These are phyloP conservation scores for Phthorimaea operculella DNA, from an alignment of 1,140 invertebrate species.

Conservation along the genomic window DNA sequence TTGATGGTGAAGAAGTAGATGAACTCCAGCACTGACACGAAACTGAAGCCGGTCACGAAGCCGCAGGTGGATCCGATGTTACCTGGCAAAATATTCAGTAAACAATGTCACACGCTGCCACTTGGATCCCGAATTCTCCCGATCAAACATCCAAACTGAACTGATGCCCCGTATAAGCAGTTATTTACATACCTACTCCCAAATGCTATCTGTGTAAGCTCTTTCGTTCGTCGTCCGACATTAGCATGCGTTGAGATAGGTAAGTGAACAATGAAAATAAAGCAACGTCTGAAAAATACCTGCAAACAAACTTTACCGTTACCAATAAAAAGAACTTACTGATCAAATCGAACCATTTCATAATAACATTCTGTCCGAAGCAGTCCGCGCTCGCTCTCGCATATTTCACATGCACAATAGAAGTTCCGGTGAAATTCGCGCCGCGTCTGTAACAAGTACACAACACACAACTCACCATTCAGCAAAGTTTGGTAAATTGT, in stretches of 20 bases:
- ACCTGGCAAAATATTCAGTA: constrained; percentile 48
- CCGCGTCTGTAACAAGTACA: constrained; percentile 45
- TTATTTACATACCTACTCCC: no score
- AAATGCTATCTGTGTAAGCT: no score
- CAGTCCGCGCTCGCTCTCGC: constrained; percentile 49
- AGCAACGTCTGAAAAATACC: no score
- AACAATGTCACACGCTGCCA: no score
- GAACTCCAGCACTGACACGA: constrained; percentile 70
- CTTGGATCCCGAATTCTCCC: no score
- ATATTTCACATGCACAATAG: constrained; percentile 59
- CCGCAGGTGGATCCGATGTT: constrained; percentile 72
- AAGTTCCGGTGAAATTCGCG: constrained; percentile 55
- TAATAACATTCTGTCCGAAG: constrained; percentile 60
- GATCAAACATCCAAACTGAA: no score
- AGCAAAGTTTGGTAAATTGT: neutral
- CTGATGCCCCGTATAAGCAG: no score
- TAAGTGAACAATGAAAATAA: no score
- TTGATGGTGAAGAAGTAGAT: constrained; percentile 67
- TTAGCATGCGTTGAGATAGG: no score
- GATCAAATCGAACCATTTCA: constrained; percentile 65
- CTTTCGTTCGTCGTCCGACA: no score
- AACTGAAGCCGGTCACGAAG: constrained; percentile 72
- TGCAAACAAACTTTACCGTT: no score
- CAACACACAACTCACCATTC: neutral
- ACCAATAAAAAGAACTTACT: constrained; percentile 40